These are phyloP conservation scores for Drosophila subpulchrella DNA, from an alignment of 1,140 invertebrate genomes.

Conservation along the genomic window DNA sequence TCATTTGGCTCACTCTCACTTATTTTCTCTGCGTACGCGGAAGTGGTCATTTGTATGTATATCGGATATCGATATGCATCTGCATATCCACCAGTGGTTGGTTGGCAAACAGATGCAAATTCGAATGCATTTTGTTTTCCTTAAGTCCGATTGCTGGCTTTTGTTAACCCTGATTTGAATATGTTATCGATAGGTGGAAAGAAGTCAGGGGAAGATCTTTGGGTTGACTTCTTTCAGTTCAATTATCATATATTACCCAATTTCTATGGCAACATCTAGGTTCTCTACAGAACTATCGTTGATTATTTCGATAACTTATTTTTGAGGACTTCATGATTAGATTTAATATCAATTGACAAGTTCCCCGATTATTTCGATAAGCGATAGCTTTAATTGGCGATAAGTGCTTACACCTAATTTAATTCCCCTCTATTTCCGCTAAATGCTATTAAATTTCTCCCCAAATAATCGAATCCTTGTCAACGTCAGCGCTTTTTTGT, in stretches of 20 bases:
- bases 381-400: not conserved
- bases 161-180: slow-evolving; percentile 18
- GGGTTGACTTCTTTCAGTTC: not conserved
- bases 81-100: slow-evolving; percentile 8
- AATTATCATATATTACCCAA: not conserved
- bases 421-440: not conserved
- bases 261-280: not conserved
- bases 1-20: slow-evolving; percentile 48
- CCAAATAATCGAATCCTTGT: slow-evolving; percentile 28
- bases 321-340: not conserved
- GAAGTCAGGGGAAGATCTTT: not conserved
- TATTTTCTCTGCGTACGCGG: slow-evolving; percentile 49
- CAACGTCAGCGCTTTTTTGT: slow-evolving; percentile 24
- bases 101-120: slow-evolving; percentile 38
- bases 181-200: slow-evolving; percentile 10
- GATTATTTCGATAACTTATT: not conserved
- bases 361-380: not conserved
- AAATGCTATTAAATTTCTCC: not conserved
- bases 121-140: slow-evolving; percentile 16
- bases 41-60: slow-evolving; percentile 68
- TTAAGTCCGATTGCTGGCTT: slow-evolving; percentile 5
- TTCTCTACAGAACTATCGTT: not conserved
- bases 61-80: slow-evolving; percentile 70
- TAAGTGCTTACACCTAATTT: not conserved
- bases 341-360: not conserved